Evolutionary conservation across 35 echinoderm and acorn worm genomes (phyloP).

Genomic region (Apostichopus parvimensis): DNA sequence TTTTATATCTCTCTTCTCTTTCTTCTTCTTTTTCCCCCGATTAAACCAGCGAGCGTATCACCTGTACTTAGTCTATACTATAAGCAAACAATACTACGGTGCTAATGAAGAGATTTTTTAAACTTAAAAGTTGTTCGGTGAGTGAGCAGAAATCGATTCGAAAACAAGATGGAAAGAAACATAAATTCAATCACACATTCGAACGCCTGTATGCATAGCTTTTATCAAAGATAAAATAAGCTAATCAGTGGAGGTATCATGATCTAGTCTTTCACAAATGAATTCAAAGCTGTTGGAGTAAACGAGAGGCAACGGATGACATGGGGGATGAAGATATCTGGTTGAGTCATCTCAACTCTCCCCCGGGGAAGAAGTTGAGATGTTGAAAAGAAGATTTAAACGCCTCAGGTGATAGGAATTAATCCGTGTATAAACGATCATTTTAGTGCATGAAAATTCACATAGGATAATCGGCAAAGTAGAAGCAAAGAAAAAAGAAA

Average conservation of each 20-base stretch:
- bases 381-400: conserved; percentile 19
- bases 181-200: conserved; percentile 49
- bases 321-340: conserved; percentile 5
- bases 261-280: conserved; percentile 32
- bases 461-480: conserved; percentile 18
- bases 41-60: conserved; percentile 38
- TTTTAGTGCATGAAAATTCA: conserved; percentile 41
- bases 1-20: not conserved
- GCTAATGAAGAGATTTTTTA: conserved; percentile 51
- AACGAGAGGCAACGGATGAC: conserved; percentile 5
- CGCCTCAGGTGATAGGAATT: conserved; percentile 37
- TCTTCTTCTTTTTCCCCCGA: not conserved
- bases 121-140: conserved; percentile 28
- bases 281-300: conserved; percentile 31
- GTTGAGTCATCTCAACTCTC: conserved; percentile 33
- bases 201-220: conserved; percentile 54
- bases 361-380: conserved; percentile 43
- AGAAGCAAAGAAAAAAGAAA: not conserved
- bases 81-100: conserved; percentile 46
- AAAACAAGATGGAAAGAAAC: conserved; percentile 35
- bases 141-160: conserved; percentile 49
- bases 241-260: conserved; percentile 47
- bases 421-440: conserved; percentile 43
- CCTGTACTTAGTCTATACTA: conserved; percentile 45
- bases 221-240: conserved; percentile 26